These are phyloP conservation scores for Meda fulgida DNA, from an alignment of 2,797 vertebrate species.

Conservation along the genomic window DNA sequence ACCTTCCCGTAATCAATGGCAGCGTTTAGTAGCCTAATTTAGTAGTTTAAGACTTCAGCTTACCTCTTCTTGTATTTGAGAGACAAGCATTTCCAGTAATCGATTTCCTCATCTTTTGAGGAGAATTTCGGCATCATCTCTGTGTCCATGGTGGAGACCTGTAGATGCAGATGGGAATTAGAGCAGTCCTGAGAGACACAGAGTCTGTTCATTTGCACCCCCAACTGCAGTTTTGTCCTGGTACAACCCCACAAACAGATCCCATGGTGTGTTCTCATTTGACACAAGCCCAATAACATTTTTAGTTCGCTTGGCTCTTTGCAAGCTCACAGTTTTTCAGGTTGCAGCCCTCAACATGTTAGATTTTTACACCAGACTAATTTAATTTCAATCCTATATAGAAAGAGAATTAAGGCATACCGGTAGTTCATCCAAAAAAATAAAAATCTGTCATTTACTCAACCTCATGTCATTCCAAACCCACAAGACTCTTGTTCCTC, in stretches of 20 bases:
- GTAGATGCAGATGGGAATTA: neutral
- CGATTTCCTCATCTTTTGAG: conserved; percentile 93
- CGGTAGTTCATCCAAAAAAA: neutral
- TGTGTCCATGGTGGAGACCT: conserved; percentile 90
- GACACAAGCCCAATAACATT: neutral
- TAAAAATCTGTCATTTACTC: neutral
- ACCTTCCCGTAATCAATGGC: too few species aligned
- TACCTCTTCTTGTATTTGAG: conserved; percentile 96
- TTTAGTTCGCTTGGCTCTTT: neutral
- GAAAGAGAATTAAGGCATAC: too few species aligned
- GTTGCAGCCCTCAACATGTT: neutral
- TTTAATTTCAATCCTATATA: neutral
- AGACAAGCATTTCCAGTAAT: conserved; percentile 94
- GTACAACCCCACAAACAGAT: conserved; percentile 14
- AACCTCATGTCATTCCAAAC: too few species aligned
- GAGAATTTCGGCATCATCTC: conserved; percentile 96
- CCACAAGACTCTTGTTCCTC: too few species aligned
- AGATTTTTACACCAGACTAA: too few species aligned
- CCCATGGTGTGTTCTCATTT: conserved; percentile 1
- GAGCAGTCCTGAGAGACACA: neutral
- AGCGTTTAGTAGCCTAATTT: too few species aligned
- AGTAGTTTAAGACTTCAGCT: conserved; percentile 13
- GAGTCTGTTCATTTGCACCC: neutral
- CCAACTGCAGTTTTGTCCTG: neutral
- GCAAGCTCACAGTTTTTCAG: neutral